phyloP scores from a whole-genome alignment of 2,113 vertebrate genomes.

The Onychostoma macrolepis region DNA sequence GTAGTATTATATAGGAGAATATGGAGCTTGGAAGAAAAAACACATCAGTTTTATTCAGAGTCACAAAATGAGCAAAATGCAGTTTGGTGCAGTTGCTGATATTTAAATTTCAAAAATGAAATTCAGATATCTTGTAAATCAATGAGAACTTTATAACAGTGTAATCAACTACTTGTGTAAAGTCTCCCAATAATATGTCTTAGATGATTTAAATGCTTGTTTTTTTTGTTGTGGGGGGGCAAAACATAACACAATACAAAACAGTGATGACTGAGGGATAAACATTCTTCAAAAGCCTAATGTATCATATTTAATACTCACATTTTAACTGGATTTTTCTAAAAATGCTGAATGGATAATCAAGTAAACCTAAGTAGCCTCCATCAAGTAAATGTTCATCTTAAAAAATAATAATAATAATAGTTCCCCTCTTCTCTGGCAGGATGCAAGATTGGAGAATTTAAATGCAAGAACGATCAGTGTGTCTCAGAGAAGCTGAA shows the following conservation, averaged over 20 bases:
- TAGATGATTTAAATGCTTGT: not conserved
- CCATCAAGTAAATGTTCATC: too few relatives aligned
- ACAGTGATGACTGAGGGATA: not conserved
- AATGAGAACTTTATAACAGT: too few relatives aligned
- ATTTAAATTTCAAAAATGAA: too few relatives aligned
- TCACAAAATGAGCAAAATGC: too few relatives aligned
- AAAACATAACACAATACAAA: not conserved
- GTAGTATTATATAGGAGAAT: not conserved
- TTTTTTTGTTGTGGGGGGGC: not conserved
- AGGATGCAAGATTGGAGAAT: slow-evolving; percentile 66
- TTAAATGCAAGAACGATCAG: slow-evolving; percentile 77
- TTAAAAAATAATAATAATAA: too few relatives aligned
- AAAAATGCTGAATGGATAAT: too few relatives aligned
- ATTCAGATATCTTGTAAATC: too few relatives aligned
- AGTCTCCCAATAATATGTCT: too few relatives aligned
- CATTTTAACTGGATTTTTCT: too few relatives aligned
- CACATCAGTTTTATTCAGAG: too few relatives aligned
- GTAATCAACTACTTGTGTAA: too few relatives aligned
- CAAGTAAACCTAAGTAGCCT: not conserved
- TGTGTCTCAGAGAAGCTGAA: slow-evolving; percentile 75
- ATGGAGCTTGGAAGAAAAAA: not conserved
- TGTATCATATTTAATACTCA: not conserved
- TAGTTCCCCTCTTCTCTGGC: slow-evolving; percentile 53
- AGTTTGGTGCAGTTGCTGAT: too few relatives aligned
- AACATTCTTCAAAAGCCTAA: not conserved